phyloP scores from a whole-genome alignment of 30 jellyfish, hydroid and myxozoan species.

The Phacellophora camtschatica region DNA sequence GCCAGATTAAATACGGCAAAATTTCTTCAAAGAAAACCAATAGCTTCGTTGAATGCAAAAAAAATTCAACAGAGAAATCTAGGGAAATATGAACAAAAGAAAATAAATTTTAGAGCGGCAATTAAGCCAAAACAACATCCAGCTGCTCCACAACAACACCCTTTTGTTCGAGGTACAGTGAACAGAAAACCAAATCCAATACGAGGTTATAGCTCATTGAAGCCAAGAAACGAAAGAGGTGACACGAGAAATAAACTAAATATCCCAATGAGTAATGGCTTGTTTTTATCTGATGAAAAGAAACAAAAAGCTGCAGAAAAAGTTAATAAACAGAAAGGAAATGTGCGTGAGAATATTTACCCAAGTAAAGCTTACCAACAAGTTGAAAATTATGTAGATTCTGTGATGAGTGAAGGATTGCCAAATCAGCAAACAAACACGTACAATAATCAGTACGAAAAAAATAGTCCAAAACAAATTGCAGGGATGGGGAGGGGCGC shows the following conservation, averaged over 20 bases:
- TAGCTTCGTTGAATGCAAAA: background rate
- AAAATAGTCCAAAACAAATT: background rate
- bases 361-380: constrained; percentile 51
- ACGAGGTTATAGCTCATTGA: background rate
- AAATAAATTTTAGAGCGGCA: background rate
- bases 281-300: constrained; percentile 12
- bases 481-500: constrained; percentile 10
- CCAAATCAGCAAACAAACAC: background rate
- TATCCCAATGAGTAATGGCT: constrained; percentile 21
- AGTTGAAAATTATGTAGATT: constrained; percentile 47
- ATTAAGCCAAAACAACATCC: background rate
- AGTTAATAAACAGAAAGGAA: background rate
- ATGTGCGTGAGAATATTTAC: constrained; percentile 12
- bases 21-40: background rate
- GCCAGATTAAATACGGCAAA: background rate
- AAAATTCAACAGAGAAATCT: background rate
- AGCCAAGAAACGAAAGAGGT: background rate
- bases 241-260: constrained; percentile 16
- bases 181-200: background rate
- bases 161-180: background rate
- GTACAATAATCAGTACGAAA: background rate
- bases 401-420: background rate
- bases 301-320: background rate
- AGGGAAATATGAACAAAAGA: background rate
- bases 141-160: background rate